These are phyloP conservation scores for Helobdella robusta DNA, from an alignment of 2,888 invertebrate genomes.

Conservation along the genomic window DNA sequence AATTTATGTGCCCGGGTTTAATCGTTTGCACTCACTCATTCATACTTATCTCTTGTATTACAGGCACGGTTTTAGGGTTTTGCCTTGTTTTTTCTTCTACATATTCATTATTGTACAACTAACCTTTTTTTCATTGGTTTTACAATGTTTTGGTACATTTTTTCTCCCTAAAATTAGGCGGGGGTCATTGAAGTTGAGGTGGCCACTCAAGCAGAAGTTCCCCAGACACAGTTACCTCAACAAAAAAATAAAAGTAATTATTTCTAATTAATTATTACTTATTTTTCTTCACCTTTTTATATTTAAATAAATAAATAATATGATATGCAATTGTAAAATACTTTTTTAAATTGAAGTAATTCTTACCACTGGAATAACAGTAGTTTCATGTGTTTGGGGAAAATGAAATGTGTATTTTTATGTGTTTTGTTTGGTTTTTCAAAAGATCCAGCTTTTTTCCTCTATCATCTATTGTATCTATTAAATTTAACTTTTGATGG, in stretches of 20 bases:
- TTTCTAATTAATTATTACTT: no score
- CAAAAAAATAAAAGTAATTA: conserved; percentile 4
- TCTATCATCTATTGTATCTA: neutral
- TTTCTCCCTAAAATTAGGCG: no score
- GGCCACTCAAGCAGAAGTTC: conserved; percentile 5
- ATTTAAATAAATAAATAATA: neutral
- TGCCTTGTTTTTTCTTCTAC: no score
- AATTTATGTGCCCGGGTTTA: no score
- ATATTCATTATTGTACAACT: no score
- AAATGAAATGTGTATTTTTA: neutral
- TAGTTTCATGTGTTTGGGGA: no score
- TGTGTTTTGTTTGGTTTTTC: neutral
- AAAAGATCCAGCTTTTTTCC: neutral
- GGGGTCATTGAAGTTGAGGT: conserved; percentile 8
- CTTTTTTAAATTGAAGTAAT: neutral
- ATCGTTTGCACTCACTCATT: no score
- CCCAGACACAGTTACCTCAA: neutral
- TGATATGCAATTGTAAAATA: neutral
- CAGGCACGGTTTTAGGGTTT: no score
- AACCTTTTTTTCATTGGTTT: no score
- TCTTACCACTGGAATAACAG: no score
- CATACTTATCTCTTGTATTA: no score
- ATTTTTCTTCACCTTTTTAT: neutral
- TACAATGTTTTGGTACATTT: no score
- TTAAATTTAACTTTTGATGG: neutral